Base-by-base conservation (phyloP, 2,113 vertebrate species). In the Cynopterus brachyotis region DNA sequence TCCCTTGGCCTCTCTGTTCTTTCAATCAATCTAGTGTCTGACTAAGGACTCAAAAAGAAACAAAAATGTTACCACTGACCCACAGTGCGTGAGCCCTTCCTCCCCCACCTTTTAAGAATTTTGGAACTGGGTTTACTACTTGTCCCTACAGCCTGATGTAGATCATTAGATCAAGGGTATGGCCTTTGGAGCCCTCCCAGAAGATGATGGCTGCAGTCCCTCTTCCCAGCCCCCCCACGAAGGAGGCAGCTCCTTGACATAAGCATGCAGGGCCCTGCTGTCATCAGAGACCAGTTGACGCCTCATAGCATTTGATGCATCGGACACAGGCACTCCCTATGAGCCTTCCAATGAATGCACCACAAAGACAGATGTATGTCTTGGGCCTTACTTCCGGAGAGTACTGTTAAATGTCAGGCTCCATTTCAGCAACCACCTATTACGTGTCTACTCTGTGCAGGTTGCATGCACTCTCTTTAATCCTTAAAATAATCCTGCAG, bases 21-120 rank as follows among this genome's bases (percentile, higher is more conserved):
- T 70, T 96, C 88, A 96, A 96, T 96, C 5, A 26, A 35, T 83
- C 80, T 91, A 97, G 53, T 94, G 93, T 97, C 76, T 90, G 28
- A 91, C 73, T 89, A 7, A 16, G 53, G 57, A 50, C 60, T 82
- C 70, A 89, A 47, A 92, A 83, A 32, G 78, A 94, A 91, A 82
- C 86, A 89, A 73, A 97, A 92, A 78, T 89, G 35, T 76, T 60
- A 86, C 81, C 81, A 59, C 50, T 40, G 72, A 50, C 59, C 59
- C 67, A 32, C 30, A 8, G 35, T 26, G 62, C 35, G 35, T 10
- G 1, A 26, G 4, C 24, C 6, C 22, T 2, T 9, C 12, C 37
- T 76, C 40, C 50, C 57, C 13, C 4, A 10, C 11, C 47, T 55
- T 8, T 10, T 22, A 55, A 70, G 42, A 80, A 75, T 64, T 82